phyloP scores from a whole-genome alignment of 2,797 vertebrate genomes.

The Dallia pectoralis region DNA sequence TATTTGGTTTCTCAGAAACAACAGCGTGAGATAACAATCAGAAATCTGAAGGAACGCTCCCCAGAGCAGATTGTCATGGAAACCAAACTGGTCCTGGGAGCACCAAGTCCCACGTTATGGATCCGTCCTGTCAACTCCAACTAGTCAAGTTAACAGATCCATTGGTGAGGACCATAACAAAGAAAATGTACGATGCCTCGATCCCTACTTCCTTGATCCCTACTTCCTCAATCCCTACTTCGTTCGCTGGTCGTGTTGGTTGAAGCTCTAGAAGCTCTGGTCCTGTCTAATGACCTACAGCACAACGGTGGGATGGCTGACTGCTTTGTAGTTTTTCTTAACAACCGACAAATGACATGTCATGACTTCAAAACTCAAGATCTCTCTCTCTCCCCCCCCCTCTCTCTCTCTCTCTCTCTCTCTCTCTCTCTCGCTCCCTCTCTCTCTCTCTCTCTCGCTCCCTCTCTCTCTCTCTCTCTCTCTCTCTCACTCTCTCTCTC shows the following conservation, averaged over 20 bases:
- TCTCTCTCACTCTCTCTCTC: too few relatives aligned
- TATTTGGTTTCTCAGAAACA: not conserved
- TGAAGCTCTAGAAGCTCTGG: slow-evolving; percentile 12
- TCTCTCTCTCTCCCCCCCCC: too few relatives aligned
- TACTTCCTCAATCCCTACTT: too few relatives aligned
- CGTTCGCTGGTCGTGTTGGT: slow-evolving; percentile 7
- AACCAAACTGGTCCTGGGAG: not conserved
- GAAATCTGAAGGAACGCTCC: not conserved
- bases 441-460: too few relatives aligned
- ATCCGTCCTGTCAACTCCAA: not conserved
- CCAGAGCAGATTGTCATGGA: not conserved
- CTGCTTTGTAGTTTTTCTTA: slow-evolving; percentile 12
- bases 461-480: too few relatives aligned
- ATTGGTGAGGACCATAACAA: not conserved
- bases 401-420: too few relatives aligned
- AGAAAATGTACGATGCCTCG: too few relatives aligned
- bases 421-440: too few relatives aligned
- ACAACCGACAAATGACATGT: slow-evolving; percentile 4
- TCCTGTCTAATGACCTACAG: not conserved
- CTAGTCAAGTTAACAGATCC: not conserved
- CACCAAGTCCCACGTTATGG: slow-evolving; percentile 2
- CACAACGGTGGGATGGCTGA: slow-evolving; percentile 19
- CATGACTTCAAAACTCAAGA: slow-evolving; percentile 6
- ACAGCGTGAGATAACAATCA: not conserved
- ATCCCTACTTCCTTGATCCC: too few relatives aligned